Evolutionary conservation across 2,797 vertebrate species (phyloP).

Genomic region (Gymnopithys bicolor): DNA sequence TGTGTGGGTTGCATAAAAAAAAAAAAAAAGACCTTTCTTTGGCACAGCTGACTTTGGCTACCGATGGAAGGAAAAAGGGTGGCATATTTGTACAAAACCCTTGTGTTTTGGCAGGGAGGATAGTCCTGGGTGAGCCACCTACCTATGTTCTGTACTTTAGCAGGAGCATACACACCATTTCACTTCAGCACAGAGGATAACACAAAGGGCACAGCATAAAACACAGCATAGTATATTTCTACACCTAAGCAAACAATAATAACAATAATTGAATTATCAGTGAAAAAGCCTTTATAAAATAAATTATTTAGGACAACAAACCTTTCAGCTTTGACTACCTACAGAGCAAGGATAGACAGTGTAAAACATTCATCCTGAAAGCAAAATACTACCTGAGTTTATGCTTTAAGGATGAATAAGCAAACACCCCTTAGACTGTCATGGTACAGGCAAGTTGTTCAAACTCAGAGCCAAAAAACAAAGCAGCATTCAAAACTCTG

Average conservation of each 20-base stretch:
- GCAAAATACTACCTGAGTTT: neutral
- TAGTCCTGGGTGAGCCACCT: neutral
- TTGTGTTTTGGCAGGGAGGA: neutral
- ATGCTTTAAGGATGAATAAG: neutral
- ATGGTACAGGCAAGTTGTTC: rapidly evolving
- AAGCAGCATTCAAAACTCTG: neutral
- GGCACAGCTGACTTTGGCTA: slow-evolving; percentile 37
- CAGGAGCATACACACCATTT: neutral
- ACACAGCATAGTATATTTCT: neutral
- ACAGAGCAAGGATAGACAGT: neutral
- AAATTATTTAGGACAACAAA: neutral
- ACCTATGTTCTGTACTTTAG: neutral
- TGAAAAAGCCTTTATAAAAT: neutral
- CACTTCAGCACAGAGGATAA: neutral
- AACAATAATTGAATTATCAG: neutral
- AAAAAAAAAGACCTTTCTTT: slow-evolving; percentile 26
- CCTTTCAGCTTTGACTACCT: neutral
- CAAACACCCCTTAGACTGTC: neutral
- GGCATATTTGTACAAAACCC: slow-evolving; percentile 38
- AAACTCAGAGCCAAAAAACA: neutral
- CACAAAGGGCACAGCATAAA: neutral
- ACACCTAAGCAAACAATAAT: neutral
- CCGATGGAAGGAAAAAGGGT: slow-evolving; percentile 19
- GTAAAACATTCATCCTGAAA: neutral
- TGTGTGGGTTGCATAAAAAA: slow-evolving; percentile 46